Evolutionary conservation across 2,888 invertebrate species (phyloP), one percentile per base, ranked within the genome.

Genomic region (Holacanthella duospinosa): DNA sequence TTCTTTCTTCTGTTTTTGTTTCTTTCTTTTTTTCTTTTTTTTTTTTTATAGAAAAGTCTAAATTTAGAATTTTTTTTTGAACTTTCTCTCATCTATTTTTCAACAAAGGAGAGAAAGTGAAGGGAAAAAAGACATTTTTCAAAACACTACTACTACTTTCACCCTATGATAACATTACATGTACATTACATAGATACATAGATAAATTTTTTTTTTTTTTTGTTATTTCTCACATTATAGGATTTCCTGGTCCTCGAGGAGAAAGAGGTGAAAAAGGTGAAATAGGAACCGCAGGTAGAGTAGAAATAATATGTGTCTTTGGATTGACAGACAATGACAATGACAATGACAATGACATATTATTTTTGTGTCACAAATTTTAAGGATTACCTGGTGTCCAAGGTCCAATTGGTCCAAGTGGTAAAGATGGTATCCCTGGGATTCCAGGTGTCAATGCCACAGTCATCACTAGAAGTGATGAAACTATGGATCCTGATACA

Each of bases 401-500:
- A 9, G 82, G 82, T 29, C 63, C 56, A 4, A 76, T 78, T 55
- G 84, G 84, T 55, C 74, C 76, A 1, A 73, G 77, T 26, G 84
- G 84, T 29, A 79, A 63, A 79, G 80, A 73, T 85, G 89, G 68
- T 73, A 75, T 2, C 63, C 79, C 86, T 3, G 82, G 82, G 29
- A 76, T 76, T 59, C 75, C 79, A 1, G 91, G 90, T 19, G 83
- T 92, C 59, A 85, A 85, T 62, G 86, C 89, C 1, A 91, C 87
- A 82, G 85, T 83, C 56, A 70, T 67, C 19, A 72, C 72, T 44
- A 83, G 83, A 67, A 75, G 76, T 2, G 75, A 74, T 54, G 81
- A 82, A 55, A 83, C 88, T 68, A 79, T 90, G 44, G 25, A 29
- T n/a, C n/a, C n/a, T n/a, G n/a, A n/a, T 3, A 6, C n/a, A 21